A percentile compares a stretch with the other conserved stretches of the same genome.
phyloP scores from a whole-genome alignment of 1,140 invertebrate genomes.

The Camponotus floridanus region DNA sequence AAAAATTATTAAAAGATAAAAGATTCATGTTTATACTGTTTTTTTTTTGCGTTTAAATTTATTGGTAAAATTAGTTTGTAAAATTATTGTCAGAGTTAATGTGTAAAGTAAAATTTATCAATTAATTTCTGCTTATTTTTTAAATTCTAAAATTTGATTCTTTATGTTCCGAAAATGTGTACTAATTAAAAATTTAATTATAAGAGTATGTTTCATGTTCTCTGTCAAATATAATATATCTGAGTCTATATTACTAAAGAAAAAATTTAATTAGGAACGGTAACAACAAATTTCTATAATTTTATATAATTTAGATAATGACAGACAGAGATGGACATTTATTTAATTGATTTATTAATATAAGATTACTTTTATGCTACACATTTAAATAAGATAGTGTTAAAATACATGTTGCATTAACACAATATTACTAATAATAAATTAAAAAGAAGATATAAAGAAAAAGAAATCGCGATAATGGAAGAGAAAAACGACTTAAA shows the following conservation, averaged over 20 bases:
- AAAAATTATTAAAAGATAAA: slow-evolving; percentile 9
- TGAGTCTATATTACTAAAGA: background rate
- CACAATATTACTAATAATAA: background rate
- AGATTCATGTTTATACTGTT: background rate
- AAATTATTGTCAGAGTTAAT: background rate
- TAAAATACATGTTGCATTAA: background rate
- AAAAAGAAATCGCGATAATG: background rate
- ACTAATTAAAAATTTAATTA: slow-evolving; percentile 7
- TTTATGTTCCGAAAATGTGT: background rate
- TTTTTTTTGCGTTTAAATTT: background rate
- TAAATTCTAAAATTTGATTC: background rate
- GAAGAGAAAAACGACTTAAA: background rate
- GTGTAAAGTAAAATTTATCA: background rate
- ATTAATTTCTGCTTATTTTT: background rate
- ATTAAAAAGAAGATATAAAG: background rate
- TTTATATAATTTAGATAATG: background rate
- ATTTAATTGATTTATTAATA: too few species aligned
- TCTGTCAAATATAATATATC: background rate
- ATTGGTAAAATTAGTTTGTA: background rate
- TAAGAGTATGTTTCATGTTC: background rate
- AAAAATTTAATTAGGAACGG: background rate
- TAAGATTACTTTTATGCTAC: background rate
- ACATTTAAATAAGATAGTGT: background rate
- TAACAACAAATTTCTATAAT: background rate
- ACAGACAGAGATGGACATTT: background rate